Evolutionary conservation across 2,888 invertebrate species (phyloP).

Genomic region (Priocnemis perturbator): DNA sequence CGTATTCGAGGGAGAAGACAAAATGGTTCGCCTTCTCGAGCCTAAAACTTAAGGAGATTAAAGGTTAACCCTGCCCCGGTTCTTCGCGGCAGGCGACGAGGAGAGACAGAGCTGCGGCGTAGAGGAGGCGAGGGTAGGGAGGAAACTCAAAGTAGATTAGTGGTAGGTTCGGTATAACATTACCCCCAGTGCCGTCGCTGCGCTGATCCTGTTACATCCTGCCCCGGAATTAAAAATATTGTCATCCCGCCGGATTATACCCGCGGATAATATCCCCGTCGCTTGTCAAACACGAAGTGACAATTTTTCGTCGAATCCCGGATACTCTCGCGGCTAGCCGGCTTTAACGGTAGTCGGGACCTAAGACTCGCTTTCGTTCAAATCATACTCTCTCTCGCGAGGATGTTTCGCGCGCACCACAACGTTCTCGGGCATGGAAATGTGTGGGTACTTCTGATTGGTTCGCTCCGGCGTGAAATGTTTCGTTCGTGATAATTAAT

Average conservation of each 20-base stretch:
- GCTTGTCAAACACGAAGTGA: constrained; percentile 66
- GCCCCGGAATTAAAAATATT: constrained; percentile 72
- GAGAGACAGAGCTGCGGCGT: constrained; percentile 2
- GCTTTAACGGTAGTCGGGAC: constrained; percentile 40
- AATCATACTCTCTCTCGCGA: too few species aligned
- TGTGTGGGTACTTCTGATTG: too few species aligned
- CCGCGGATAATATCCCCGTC: constrained; percentile 64
- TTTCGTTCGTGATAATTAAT: constrained; percentile 33
- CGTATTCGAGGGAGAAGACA: constrained; percentile 59
- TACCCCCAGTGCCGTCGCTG: constrained; percentile 56
- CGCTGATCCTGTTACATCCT: constrained; percentile 71
- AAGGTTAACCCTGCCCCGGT: constrained; percentile 63
- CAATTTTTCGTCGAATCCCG: constrained; percentile 55
- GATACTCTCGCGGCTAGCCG: constrained; percentile 15
- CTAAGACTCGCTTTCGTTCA: constrained; percentile 15
- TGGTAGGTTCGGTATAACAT: constrained; percentile 67
- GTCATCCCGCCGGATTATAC: constrained; percentile 69
- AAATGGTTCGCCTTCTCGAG: constrained; percentile 59
- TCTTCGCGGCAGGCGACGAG: constrained; percentile 22
- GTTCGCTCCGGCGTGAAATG: too few species aligned
- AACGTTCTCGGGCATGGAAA: too few species aligned
- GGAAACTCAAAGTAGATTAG: constrained; percentile 69
- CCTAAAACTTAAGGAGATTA: constrained; percentile 71
- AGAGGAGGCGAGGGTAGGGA: constrained; percentile 26
- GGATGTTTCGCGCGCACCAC: too few species aligned